Evolutionary conservation across 1,140 invertebrate species (phyloP), one percentile per base, ranked within the genome.

Genomic region (Daktulosphaira vitifoliae): DNA sequence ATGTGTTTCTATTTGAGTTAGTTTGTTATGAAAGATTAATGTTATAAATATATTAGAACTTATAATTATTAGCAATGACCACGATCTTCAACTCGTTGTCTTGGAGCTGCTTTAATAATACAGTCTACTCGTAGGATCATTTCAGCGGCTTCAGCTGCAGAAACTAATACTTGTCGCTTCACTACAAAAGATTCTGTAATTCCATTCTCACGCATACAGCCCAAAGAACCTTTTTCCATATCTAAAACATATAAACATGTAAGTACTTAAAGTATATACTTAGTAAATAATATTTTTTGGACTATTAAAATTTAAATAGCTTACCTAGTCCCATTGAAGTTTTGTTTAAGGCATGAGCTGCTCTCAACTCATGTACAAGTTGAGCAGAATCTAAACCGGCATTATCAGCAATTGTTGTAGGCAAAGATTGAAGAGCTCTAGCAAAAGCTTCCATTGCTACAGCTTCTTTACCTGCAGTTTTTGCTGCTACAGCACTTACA

Each of bases 111-210:
- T 74, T 88, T 94, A 23, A 99, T 87, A 67, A 99, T 99, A 76
- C 96, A 87, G 75, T 99, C 97, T 2, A 99, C 96, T 46, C 97
- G 84, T 8, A 99, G 78, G 72, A 99, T 98, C 90, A 99, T 96
- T 79, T 99, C 97, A 0, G 96, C 96, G 3, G 96, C 96, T 79
- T 99, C 97, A 0, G 93, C 78, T 5, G 95, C 97, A 39, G 92
- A 96, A 64, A 96, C 70, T 39, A 99, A 76, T 9, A 99, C 92
- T 76, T 98, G 95, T 25, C 91, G 79, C 76, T 99, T 99, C 0
- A 99, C 95, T 16, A 89, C 89, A 78, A 87, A 97, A 0, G 95
- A 97, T 78, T 99, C 97, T 0, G 92, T 96, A 68, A 99, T 89
- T 20, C 96, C 96, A 37, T 96, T 76, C 18, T 82, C 79, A 65